Percentiles rank a stretch among this genome's conserved stretches.
phyloP scores from a whole-genome alignment of 2,888 invertebrate species.

The Osmoderma eremita region DNA sequence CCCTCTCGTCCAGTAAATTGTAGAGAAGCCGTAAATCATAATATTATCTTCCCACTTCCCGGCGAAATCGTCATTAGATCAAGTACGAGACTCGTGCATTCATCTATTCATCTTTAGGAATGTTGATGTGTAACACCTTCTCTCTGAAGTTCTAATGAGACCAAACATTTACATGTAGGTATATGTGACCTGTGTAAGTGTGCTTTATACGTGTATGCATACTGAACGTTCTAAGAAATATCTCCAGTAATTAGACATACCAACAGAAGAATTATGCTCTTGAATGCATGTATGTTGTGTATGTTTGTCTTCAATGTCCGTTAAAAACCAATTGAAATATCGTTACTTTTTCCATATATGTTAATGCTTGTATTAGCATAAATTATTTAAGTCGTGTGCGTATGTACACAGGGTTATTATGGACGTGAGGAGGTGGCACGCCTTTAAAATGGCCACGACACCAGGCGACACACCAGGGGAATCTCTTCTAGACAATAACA shows the following conservation, averaged over 20 bases:
- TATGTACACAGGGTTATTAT: constrained; percentile 8
- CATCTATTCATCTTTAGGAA: constrained; percentile 18
- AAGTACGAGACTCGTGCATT: constrained; percentile 3
- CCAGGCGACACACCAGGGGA: not conserved
- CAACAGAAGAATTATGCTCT: constrained; percentile 31
- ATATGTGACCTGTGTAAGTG: constrained; percentile 2
- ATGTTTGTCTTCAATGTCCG: constrained; percentile 28
- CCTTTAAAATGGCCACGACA: constrained; percentile 9
- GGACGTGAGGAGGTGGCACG: constrained; percentile 4
- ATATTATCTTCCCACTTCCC: constrained; percentile 34
- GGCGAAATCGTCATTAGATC: constrained; percentile 25
- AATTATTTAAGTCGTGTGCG: constrained; percentile 18
- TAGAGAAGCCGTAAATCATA: constrained; percentile 31
- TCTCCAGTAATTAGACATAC: constrained; percentile 30
- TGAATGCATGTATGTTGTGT: constrained; percentile 12
- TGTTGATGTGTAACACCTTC: constrained; percentile 31
- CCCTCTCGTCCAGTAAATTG: constrained; percentile 33
- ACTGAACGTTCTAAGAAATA: constrained; percentile 25
- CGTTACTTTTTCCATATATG: constrained; percentile 25
- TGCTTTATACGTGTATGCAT: constrained; percentile 3
- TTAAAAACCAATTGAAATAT: constrained; percentile 35
- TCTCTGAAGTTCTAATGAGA: constrained; percentile 29
- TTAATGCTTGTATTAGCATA: constrained; percentile 30
- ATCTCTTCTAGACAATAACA: not conserved
- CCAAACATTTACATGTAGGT: constrained; percentile 8